Base-by-base conservation (phyloP, 2,888 invertebrate genomes). In the Theretra japonica region DNA sequence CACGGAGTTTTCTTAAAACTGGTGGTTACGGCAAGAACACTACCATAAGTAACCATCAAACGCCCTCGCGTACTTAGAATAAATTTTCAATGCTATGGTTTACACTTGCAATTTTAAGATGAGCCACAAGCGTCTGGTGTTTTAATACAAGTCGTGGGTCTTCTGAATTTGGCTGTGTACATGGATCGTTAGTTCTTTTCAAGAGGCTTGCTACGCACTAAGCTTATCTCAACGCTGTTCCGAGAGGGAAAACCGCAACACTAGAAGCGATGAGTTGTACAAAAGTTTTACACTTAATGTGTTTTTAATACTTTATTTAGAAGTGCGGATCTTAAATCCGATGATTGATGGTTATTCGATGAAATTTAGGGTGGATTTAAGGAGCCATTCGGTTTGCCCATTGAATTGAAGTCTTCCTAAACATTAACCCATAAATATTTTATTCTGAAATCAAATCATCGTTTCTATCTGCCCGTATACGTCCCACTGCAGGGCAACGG, bases 11-110 rank as follows among this genome's bases (percentile, higher is more conserved):
- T 75, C 71, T 33, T 41, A 81, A 81, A 73, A 76, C 28, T 87
- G 90, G 91, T 79, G 68, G 77, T 72, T 82, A 79, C 84, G 80
- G 83, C 80, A 78, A 77, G 82, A 83, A 87, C 85, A 87, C 85
- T 88, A 87, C 83, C 88, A 88, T 93, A 92, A 90, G 86, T 92
- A 89, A 92, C 92, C 89, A 90, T 90, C 88, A 89, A 87, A 86
- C 87, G 82, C 87, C 85, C 87, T 81, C 82, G 82, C 88, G 90
- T 92, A 90, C 90, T 92, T 88, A 89, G 92, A 92, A 94, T 94
- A 94, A 93, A 94, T 94, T 93, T 94, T 92, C 93, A 92, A 94
- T 93, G 91, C 90, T 85, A 82, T 81, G 80, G 70, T 72, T 74
- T 59, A 53, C 53, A 28, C 25, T 30, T 50, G 23, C 65, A 41